A percentile compares a stretch with the other conserved stretches of the same genome.
Evolutionary conservation across 2,888 invertebrate species (phyloP).

Genomic region (Torymus auratus): DNA sequence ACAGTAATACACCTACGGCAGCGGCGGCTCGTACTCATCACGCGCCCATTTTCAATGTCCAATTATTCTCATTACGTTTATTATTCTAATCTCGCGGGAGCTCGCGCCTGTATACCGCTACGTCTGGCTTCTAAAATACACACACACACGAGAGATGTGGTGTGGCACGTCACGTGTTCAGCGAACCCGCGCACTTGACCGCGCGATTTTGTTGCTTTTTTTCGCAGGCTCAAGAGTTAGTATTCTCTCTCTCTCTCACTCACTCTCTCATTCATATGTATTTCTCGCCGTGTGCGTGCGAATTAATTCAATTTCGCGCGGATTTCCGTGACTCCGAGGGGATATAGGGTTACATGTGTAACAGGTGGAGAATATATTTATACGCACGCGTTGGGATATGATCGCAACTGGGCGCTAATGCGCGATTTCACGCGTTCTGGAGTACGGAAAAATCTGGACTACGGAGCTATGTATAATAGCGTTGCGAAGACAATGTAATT

Average conservation of each 20-base stretch:
- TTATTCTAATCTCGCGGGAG: slow-evolving; percentile 30
- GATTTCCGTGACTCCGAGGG: not conserved
- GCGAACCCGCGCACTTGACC: slow-evolving; percentile 29
- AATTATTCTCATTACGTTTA: slow-evolving; percentile 44
- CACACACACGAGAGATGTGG: not conserved
- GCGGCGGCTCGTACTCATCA: not conserved
- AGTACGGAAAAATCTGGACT: too few relatives aligned
- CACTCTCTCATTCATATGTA: not conserved
- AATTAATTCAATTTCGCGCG: not conserved
- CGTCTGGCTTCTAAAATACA: slow-evolving; percentile 8
- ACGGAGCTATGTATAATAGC: too few relatives aligned
- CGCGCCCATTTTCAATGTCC: slow-evolving; percentile 20
- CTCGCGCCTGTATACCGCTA: not conserved
- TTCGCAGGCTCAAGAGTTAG: too few relatives aligned
- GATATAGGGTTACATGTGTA: not conserved
- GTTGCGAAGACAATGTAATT: too few relatives aligned
- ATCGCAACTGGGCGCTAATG: too few relatives aligned
- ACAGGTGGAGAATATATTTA: too few relatives aligned
- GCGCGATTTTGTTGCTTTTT: not conserved
- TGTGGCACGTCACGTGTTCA: slow-evolving; percentile 4
- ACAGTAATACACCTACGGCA: slow-evolving; percentile 19
- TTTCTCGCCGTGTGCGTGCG: not conserved
- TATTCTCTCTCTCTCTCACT: too few relatives aligned
- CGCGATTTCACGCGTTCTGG: too few relatives aligned
- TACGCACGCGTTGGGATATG: too few relatives aligned